Evolutionary conservation across 2,888 invertebrate genomes (phyloP), one percentile per base, ranked within the genome.

Genomic region (Rotaria magnacalcarata): DNA sequence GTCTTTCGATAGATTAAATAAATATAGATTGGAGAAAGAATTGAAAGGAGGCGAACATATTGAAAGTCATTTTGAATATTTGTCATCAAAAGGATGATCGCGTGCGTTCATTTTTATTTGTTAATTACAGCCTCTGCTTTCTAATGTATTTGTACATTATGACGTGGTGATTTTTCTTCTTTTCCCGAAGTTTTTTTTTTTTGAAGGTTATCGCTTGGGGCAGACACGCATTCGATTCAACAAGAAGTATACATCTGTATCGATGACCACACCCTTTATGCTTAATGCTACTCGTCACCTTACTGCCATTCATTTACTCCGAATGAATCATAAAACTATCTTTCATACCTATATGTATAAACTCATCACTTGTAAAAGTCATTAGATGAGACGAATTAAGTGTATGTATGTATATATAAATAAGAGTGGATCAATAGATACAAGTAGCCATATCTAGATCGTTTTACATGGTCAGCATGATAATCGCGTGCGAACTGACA

Each of bases 291-390:
- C 58, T 60, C 58, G 58, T 60, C 58, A 60, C 58, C 58, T 60
- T n/a, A 14, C 58, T 60, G 27, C 27, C 58, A 60, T 60, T 27
- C n/a, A 27, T 19, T 60, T 60, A 27, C 27, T 60, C 8, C 7
- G 27, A 60, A 60, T 60, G 27, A 60, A 60, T 60, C 58, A 60
- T 60, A 60, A 60, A 60, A n/a, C 58, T 60, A 60, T 60, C 58
- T 24, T 24, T 56, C 24, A 24, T 24, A 24, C 7, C 24, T 56
- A 56, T 16, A 16, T 52, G 2, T 52, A 52, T 11, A 52, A 3
- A 60, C 58, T 60, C 58, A 60, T 60, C 58, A 27, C 58, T 60
- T 60, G n/a, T 60, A 60, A 60, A 60, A 60, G 58, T n/a, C n/a
- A 60, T 60, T n/a, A 11, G 27, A 27, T 60, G 58, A 60, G 24